phyloP scores from a whole-genome alignment of 2,888 invertebrate species.

The Sphinx pinastri region DNA sequence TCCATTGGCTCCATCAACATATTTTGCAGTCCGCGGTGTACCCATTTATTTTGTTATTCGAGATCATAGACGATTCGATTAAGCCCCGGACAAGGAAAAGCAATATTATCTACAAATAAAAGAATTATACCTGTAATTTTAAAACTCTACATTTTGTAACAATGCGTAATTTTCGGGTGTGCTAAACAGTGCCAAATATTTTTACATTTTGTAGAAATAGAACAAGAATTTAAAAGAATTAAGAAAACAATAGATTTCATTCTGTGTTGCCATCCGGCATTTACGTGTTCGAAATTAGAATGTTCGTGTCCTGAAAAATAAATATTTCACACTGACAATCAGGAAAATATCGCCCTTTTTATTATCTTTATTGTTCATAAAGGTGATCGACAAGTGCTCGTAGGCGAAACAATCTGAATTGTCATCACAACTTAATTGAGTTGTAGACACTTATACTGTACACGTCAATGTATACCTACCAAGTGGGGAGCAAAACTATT shows the following conservation, averaged over 20 bases:
- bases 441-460: slow-evolving; percentile 2
- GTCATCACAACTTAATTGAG: slow-evolving; percentile 2
- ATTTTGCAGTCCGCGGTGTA: not conserved
- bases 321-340: not conserved
- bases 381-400: slow-evolving; percentile 5
- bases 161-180: not conserved
- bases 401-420: slow-evolving; percentile 9
- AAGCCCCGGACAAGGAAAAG: not conserved
- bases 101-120: not conserved
- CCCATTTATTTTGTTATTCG: not conserved
- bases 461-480: not conserved
- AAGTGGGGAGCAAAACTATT: not conserved
- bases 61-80: not conserved
- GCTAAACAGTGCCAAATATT: slow-evolving; percentile 20
- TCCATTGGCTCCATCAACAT: slow-evolving; percentile 14
- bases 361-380: not conserved
- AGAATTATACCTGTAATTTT: not conserved
- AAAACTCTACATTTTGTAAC: not conserved
- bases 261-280: slow-evolving; percentile 14
- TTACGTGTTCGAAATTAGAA: not conserved
- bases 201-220: not conserved
- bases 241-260: not conserved
- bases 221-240: not conserved
- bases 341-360: not conserved
- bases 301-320: not conserved